phyloP scores from a whole-genome alignment of 92 coral and sea anemone species.

The Bergia sp. region DNA sequence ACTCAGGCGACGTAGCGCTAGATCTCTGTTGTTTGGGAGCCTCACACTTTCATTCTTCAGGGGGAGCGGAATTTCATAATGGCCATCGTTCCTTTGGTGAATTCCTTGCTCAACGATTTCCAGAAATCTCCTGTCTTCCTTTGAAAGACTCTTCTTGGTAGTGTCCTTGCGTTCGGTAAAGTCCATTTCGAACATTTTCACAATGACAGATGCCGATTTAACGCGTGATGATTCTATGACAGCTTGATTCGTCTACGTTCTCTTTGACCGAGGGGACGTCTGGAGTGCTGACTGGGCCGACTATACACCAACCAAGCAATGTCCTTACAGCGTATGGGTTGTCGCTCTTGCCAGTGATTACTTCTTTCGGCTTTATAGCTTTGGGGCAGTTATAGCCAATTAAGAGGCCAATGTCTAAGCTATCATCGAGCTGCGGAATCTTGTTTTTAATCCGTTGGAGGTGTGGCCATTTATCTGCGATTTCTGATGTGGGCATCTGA shows the following conservation, averaged over 20 bases:
- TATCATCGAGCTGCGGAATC: background rate
- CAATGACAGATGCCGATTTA: background rate
- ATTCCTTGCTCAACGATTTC: constrained; percentile 18
- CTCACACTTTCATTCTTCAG: background rate
- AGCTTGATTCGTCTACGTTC: background rate
- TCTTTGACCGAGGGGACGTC: background rate
- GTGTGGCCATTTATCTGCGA: constrained; percentile 53
- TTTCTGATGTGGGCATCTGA: constrained; percentile 56
- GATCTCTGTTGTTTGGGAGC: constrained; percentile 18
- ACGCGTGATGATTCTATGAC: constrained; percentile 18
- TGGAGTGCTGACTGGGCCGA: constrained; percentile 5
- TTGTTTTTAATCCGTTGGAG: constrained; percentile 31
- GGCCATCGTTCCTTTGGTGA: background rate
- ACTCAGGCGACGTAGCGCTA: constrained; percentile 42
- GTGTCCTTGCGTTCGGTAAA: constrained; percentile 14
- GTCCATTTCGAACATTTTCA: constrained; percentile 29
- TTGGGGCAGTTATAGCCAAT: constrained; percentile 36
- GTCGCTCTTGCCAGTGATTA: constrained; percentile 23
- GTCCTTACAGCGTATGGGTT: constrained; percentile 36
- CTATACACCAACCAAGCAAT: constrained; percentile 36
- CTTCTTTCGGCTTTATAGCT: constrained; percentile 42
- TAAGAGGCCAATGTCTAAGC: background rate
- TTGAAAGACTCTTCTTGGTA: constrained; percentile 2
- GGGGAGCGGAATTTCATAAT: constrained; percentile 20
- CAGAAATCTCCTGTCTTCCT: constrained; percentile 24